Evolutionary conservation across 2,888 invertebrate species (phyloP).

Genomic region (Stenurella melanura): DNA sequence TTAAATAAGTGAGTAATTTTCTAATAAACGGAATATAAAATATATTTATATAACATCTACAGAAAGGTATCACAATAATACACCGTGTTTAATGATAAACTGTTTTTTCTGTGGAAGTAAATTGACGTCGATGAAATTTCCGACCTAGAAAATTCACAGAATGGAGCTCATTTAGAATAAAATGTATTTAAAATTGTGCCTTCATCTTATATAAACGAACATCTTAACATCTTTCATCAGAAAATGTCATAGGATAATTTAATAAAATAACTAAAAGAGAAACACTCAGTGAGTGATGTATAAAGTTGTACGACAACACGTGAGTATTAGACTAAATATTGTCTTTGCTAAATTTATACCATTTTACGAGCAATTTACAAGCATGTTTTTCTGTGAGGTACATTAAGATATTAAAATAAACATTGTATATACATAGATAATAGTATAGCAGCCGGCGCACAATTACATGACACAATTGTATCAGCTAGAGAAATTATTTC

Average conservation of each 20-base stretch:
- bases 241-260: constrained; percentile 1
- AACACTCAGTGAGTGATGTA: too few relatives aligned
- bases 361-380: background rate
- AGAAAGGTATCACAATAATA: background rate
- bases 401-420: too few relatives aligned
- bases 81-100: constrained; percentile 5
- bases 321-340: background rate
- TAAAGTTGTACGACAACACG: background rate
- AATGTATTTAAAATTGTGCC: background rate
- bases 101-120: background rate
- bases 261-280: background rate
- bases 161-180: constrained; percentile 26
- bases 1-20: too few relatives aligned
- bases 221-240: background rate
- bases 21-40: too few relatives aligned
- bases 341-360: background rate
- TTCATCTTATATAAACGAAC: background rate
- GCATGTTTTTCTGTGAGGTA: background rate
- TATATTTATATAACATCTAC: background rate
- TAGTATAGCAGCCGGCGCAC: too few relatives aligned
- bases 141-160: constrained; percentile 17
- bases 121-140: constrained; percentile 31
- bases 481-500: too few relatives aligned
- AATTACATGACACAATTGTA: too few relatives aligned
- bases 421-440: too few relatives aligned